A percentile compares a stretch with the other conserved stretches of the same genome.
These are phyloP conservation scores for Scarus forsteni DNA, from an alignment of 2,797 vertebrate genomes.

Conservation along the genomic window DNA sequence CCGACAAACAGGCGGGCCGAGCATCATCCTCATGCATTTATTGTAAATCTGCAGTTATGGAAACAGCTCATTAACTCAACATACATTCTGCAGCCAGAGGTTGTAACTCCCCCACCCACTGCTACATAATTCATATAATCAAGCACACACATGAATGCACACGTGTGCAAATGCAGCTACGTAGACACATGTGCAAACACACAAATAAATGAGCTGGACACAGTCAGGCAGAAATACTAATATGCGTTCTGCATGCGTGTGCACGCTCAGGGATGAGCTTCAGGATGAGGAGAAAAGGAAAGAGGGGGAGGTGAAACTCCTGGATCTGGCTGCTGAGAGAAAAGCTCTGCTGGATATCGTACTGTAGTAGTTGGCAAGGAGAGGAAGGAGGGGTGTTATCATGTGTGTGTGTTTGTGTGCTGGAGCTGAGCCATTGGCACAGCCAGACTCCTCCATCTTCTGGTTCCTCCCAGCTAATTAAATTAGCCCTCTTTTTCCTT, in stretches of 20 bases:
- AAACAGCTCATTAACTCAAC: slow-evolving; percentile 58
- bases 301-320: slow-evolving; percentile 61
- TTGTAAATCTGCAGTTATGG: slow-evolving; percentile 22
- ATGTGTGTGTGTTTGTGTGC: slow-evolving; percentile 44
- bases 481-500: slow-evolving; percentile 73
- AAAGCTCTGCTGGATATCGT: slow-evolving; percentile 74
- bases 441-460: slow-evolving; percentile 68
- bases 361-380: slow-evolving; percentile 72
- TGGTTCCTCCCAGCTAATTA: slow-evolving; percentile 78
- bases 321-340: slow-evolving; percentile 65
- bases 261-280: slow-evolving; percentile 62
- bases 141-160: slow-evolving; percentile 50
- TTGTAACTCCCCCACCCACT: slow-evolving; percentile 38
- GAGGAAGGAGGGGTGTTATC: slow-evolving; percentile 55
- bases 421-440: slow-evolving; percentile 72
- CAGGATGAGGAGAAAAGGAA: slow-evolving; percentile 44
- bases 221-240: slow-evolving; percentile 71
- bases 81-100: slow-evolving; percentile 48
- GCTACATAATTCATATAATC: slow-evolving; percentile 67
- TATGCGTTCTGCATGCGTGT: slow-evolving; percentile 72
- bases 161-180: slow-evolving; percentile 31
- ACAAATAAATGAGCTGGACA: slow-evolving; percentile 42
- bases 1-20: slow-evolving; percentile 3
- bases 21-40: slow-evolving; percentile 36
- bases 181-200: slow-evolving; percentile 32